Base-by-base conservation (phyloP, 2,888 invertebrate species). In the Crematogaster levior region DNA sequence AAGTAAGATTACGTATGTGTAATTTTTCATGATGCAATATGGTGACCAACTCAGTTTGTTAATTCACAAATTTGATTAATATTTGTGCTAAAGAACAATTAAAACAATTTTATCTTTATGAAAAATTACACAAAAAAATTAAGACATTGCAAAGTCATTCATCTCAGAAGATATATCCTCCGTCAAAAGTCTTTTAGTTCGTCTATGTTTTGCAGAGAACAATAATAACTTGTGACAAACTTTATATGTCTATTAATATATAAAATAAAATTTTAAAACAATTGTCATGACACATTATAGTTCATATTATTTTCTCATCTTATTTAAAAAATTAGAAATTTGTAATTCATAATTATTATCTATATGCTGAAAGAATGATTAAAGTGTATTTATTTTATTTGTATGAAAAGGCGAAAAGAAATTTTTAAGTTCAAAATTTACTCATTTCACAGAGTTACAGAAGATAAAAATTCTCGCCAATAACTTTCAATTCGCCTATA, bases 401-500 rank as follows among this genome's bases (percentile, higher is more conserved):
- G n/a, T n/a, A n/a, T n/a, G n/a, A n/a, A n/a, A n/a, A n/a, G n/a
- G n/a, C n/a, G n/a, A n/a, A n/a, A n/a, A n/a, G n/a, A n/a, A n/a
- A n/a, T n/a, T n/a, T n/a, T n/a, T n/a, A n/a, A 18, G 12, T 37
- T 21, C 21, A 12, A 61, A 61, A n/a, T 3, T 21, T 5, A 21
- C 0, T 37, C 37, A 3, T 61, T 34, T 12, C n/a, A 21, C 9
- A 34, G 6, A 37, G n/a, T 61, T 30, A 30, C 46, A 21, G 7
- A n/a, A 48, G 48, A 48, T 15, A n/a, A n/a, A 15, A 46, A 15
- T 61, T 40, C 37, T 51, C 66, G 21, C n/a, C 51, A 40, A 40
- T 53, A 53, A 51, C 51, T 75, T 53, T 53, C 27, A 66, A 66
- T 65, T 75, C 51, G 37, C 27, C 65, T 63, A 63, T 66, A 56